Evolutionary conservation across 1,140 invertebrate genomes (phyloP).

Genomic region (Tetramorium alpestre): DNA sequence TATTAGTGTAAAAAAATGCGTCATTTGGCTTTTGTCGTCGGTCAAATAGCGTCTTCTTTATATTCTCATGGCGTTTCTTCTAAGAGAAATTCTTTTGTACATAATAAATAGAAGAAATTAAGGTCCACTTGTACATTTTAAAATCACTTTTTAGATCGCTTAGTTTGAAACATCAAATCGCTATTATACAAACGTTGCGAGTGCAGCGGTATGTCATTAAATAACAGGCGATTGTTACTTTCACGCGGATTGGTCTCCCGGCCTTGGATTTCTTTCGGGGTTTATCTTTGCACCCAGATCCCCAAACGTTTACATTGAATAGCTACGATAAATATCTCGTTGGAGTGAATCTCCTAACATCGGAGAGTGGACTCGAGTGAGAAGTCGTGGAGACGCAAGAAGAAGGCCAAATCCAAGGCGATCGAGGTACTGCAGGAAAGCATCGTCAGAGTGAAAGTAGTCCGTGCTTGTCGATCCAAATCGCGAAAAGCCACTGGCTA

Average conservation of each 20-base stretch:
- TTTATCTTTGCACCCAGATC: constrained; percentile 35
- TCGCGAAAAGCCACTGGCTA: constrained; percentile 31
- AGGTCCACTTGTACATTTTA: constrained; percentile 11
- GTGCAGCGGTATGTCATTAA: neutral
- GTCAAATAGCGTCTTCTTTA: neutral
- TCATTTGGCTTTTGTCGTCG: neutral
- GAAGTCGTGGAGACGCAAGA: constrained; percentile 47
- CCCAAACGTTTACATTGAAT: constrained; percentile 48
- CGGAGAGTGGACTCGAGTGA: neutral
- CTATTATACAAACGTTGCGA: constrained; percentile 1
- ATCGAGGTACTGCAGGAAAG: constrained; percentile 72
- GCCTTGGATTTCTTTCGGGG: constrained; percentile 36
- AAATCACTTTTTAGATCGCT: neutral
- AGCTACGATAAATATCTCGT: constrained; percentile 18
- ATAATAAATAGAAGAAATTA: constrained; percentile 10
- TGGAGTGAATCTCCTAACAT: neutral
- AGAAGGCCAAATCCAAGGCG: constrained; percentile 63
- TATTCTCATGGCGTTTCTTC: no score
- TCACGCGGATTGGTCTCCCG: neutral
- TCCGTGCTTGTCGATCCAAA: constrained; percentile 70
- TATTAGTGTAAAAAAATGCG: constrained; percentile 86
- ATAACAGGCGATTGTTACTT: constrained; percentile 30
- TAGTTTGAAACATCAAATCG: neutral
- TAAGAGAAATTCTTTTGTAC: constrained; percentile 13
- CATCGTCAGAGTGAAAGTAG: constrained; percentile 76